Percentiles rank a stretch among this genome's conserved stretches.
These are phyloP conservation scores for Polyodon spathula DNA, from an alignment of 2,113 vertebrate genomes.

Conservation along the genomic window DNA sequence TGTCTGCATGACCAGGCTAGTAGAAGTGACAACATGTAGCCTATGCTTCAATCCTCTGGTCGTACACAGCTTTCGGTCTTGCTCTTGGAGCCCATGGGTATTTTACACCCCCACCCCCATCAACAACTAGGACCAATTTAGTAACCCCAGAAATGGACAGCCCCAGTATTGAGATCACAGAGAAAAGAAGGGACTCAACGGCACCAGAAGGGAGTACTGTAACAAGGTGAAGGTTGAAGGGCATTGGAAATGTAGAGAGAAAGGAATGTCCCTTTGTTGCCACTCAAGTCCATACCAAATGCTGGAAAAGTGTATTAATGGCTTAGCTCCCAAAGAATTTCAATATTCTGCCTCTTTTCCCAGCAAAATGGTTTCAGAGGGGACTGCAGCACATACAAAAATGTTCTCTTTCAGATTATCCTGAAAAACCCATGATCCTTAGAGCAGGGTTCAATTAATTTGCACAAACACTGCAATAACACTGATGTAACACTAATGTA, in stretches of 20 bases:
- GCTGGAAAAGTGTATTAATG: conserved; percentile 5
- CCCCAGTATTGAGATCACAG: not conserved
- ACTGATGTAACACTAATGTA: no score
- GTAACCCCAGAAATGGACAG: not conserved
- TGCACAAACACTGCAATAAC: no score
- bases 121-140: conserved; percentile 6
- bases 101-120: not conserved
- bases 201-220: conserved; percentile 1
- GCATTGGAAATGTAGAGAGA: not conserved
- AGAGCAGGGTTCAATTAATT: no score
- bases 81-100: no score
- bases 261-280: conserved; percentile 3
- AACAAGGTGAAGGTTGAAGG: conserved; percentile 1
- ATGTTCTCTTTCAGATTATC: no score
- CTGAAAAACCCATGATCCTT: no score
- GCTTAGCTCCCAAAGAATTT: conserved; percentile 1
- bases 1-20: no score
- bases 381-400: no score
- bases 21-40: no score
- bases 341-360: not conserved
- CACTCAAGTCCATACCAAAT: conserved; percentile 1
- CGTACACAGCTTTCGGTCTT: no score
- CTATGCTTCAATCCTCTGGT: no score
- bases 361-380: not conserved
- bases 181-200: conserved; percentile 3